Base-by-base conservation (phyloP, 2,888 invertebrate genomes). In the Sesia bembeciformis region DNA sequence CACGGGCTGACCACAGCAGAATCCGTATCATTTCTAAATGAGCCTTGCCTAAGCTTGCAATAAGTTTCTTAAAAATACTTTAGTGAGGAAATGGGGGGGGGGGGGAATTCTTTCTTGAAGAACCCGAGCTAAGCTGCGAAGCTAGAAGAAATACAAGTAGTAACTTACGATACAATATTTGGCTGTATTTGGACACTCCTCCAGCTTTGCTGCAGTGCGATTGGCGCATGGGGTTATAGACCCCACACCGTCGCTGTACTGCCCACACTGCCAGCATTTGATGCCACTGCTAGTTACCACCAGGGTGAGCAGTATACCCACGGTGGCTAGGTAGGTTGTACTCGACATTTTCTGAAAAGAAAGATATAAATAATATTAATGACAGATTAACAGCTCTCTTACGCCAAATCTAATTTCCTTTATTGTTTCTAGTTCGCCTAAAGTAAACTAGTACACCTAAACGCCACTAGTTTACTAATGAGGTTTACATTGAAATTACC, bases 211-310 rank as follows among this genome's bases (percentile, higher is more conserved):
- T 64, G 94, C 93, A 66, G 91, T 92, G 58, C 93, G 92, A 81
- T 95, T 95, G 74, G 94, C 92, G 81, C 95, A 96, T 4, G 95
- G 95, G 52, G 95, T 96, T 62, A 96, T 95, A 60, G 95, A 95
- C 46, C 95, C 95, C 5, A 95, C 95, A 38, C 95, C 95, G 70
- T 96, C 95, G 71, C 95, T 96, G 86, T 95, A 95, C 83, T 94
- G 93, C 52, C 95, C 95, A 67, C 95, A 95, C 82, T 94, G 93
- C 90, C 93, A 94, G 82, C 95, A 96, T 75, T 91, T 91, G 64
- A 91, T 83, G 55, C 74, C 78, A 8, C 68, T 62, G 3, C 70
- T 61, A 0, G 70, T 63, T 0, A 72, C 76, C 4, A 64, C 69
- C 39, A 84, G 59, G 7, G 70, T 60, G 51, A 84, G 59, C 8